These are phyloP conservation scores for Hemibagrus guttatus DNA, from an alignment of 2,797 vertebrate genomes.

Conservation along the genomic window DNA sequence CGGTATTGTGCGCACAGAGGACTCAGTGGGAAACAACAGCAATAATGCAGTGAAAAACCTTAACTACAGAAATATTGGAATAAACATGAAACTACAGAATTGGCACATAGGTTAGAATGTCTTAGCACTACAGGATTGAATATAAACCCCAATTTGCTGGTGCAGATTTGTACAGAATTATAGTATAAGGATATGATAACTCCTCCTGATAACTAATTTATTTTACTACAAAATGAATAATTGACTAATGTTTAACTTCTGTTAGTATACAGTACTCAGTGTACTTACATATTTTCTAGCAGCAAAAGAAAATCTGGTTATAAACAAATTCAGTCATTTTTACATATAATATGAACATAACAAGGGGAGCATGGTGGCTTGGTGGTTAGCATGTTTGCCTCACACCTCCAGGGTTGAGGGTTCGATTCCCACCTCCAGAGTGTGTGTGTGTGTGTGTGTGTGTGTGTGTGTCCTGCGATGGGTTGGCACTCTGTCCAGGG, in stretches of 20 bases:
- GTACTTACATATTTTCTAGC: too few species aligned
- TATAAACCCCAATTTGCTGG: background rate
- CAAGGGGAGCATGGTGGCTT: too few species aligned
- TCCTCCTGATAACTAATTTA: background rate
- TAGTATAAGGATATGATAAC: background rate
- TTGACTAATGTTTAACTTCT: too few species aligned
- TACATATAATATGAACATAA: too few species aligned
- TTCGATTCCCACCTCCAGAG: too few species aligned
- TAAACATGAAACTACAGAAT: conserved; percentile 8
- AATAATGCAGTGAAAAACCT: conserved; percentile 10
- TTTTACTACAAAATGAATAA: background rate
- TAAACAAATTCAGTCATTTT: too few species aligned
- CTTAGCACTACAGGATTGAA: background rate
- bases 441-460: too few species aligned
- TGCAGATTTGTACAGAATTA: background rate
- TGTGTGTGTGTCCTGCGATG: too few species aligned
- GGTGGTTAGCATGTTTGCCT: too few species aligned
- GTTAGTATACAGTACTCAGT: background rate
- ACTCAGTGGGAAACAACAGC: conserved; percentile 25
- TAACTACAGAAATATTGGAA: conserved; percentile 29
- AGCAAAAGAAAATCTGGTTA: too few species aligned
- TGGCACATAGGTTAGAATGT: background rate
- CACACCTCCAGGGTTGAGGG: too few species aligned
- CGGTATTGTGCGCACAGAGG: conserved; percentile 20
- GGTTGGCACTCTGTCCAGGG: too few species aligned